Evolutionary conservation across 1,140 invertebrate genomes (phyloP).

Genomic region (Drosophila tsacasi): DNA sequence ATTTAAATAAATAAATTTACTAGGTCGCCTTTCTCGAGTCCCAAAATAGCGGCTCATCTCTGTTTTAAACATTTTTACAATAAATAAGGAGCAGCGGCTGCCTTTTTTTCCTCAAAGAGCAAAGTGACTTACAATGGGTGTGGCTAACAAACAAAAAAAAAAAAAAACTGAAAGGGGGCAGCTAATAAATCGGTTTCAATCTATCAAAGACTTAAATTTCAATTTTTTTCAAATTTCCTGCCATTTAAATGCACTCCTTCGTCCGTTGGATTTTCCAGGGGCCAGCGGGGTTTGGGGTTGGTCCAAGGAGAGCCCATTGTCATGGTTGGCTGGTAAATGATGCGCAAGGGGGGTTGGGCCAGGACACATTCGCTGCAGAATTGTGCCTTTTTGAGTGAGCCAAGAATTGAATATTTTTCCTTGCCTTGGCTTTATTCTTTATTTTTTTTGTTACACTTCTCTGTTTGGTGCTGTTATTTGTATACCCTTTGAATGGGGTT

Average conservation of each 20-base stretch:
- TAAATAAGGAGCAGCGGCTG: conserved; percentile 1
- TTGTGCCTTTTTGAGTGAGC: conserved; percentile 70
- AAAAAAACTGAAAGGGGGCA: conserved; percentile 49
- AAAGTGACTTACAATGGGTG: conserved; percentile 55
- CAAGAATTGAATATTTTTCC: conserved; percentile 76
- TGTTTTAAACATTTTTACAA: conserved; percentile 13
- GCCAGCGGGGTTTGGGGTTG: background rate
- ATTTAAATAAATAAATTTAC: background rate
- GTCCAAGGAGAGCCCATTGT: conserved; percentile 48
- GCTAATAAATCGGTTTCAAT: conserved; percentile 76
- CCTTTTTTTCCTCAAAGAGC: conserved; percentile 10
- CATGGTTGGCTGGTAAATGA: conserved; percentile 77
- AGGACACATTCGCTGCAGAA: conserved; percentile 64
- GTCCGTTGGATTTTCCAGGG: conserved; percentile 50
- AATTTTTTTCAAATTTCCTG: conserved; percentile 84
- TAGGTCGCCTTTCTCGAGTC: background rate
- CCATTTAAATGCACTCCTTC: conserved; percentile 83
- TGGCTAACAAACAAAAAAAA: conserved; percentile 5
- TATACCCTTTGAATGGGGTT: conserved; percentile 6
- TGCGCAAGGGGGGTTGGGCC: conserved; percentile 38
- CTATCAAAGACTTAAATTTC: conserved; percentile 84
- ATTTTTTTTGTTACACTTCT: conserved; percentile 37
- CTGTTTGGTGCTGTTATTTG: conserved; percentile 24
- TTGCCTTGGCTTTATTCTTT: conserved; percentile 10
- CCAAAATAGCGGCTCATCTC: background rate